phyloP scores from a whole-genome alignment of 1,140 invertebrate species.

The Dendroctonus valens region DNA sequence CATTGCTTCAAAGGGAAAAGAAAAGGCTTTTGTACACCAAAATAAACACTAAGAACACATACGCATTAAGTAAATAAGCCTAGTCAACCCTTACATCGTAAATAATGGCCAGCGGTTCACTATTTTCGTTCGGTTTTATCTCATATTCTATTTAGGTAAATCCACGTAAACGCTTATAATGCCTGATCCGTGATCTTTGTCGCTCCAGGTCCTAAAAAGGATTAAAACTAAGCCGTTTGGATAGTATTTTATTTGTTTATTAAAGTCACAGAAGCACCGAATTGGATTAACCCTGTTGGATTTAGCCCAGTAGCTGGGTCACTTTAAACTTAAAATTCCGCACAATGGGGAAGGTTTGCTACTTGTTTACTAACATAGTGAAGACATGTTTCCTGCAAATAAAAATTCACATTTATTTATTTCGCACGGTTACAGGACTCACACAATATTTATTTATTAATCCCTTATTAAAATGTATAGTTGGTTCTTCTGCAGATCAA shows the following conservation, averaged over 20 bases:
- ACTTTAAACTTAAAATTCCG: too few relatives aligned
- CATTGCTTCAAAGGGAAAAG: conserved; percentile 3
- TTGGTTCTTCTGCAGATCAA: too few relatives aligned
- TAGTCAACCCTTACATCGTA: conserved; percentile 20
- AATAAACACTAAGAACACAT: conserved; percentile 16
- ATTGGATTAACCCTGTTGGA: conserved; percentile 36
- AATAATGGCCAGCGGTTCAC: conserved; percentile 20
- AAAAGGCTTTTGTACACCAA: conserved; percentile 15
- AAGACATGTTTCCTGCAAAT: too few relatives aligned
- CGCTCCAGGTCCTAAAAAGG: conserved; percentile 21
- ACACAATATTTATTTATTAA: too few relatives aligned
- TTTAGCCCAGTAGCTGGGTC: too few relatives aligned
- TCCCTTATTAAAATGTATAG: too few relatives aligned
- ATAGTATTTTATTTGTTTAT: conserved; percentile 34
- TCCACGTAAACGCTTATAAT: conserved; percentile 29
- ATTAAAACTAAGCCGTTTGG: conserved; percentile 27
- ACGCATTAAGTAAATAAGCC: conserved; percentile 13
- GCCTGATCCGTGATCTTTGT: conserved; percentile 24
- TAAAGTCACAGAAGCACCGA: conserved; percentile 34
- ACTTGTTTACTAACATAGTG: too few relatives aligned
- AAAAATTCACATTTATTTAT: too few relatives aligned
- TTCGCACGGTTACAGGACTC: too few relatives aligned
- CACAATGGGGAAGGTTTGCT: too few relatives aligned
- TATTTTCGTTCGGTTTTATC: conserved; percentile 21
- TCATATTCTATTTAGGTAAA: conserved; percentile 26